A percentile compares a stretch with the other conserved stretches of the same genome.
Conservation (phyloP, 2,888 invertebrate species). For the Lampropteryx suffumata region DNA sequence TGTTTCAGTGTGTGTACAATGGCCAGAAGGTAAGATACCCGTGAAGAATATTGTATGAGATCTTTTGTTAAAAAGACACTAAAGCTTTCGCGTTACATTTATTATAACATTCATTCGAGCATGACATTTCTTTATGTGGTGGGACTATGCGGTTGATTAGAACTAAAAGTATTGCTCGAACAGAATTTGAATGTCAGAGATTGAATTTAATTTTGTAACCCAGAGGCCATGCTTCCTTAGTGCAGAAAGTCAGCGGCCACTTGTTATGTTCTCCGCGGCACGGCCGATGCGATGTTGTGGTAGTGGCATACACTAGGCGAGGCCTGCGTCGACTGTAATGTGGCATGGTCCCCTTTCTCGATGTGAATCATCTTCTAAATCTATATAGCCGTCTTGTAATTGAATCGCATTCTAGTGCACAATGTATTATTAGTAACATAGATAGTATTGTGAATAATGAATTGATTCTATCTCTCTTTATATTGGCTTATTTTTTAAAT, state of each 20-base stretch:
- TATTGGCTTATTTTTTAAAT: slow-evolving; percentile 36
- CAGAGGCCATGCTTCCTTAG: too few relatives aligned
- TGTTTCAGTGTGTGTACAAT: slow-evolving; percentile 95
- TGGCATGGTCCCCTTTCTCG: slow-evolving; percentile 60
- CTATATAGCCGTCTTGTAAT: slow-evolving; percentile 47
- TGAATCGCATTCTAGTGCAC: slow-evolving; percentile 59
- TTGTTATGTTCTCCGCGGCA: slow-evolving; percentile 37
- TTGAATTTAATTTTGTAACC: slow-evolving; percentile 57
- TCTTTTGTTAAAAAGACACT: slow-evolving; percentile 50
- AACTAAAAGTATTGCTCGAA: slow-evolving; percentile 61
- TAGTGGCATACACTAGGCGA: slow-evolving; percentile 29
- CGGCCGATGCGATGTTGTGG: slow-evolving; percentile 39
- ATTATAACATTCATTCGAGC: slow-evolving; percentile 76
- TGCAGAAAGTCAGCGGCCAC: slow-evolving; percentile 25
- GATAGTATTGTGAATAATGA: slow-evolving; percentile 52
- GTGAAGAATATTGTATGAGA: slow-evolving; percentile 44
- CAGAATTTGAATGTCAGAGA: slow-evolving; percentile 58
- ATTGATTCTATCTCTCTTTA: slow-evolving; percentile 36
- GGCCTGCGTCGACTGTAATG: slow-evolving; percentile 50
- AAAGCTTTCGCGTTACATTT: slow-evolving; percentile 72
- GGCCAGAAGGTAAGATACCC: slow-evolving; percentile 91
- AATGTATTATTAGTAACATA: slow-evolving; percentile 50
- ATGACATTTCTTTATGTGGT: slow-evolving; percentile 75
- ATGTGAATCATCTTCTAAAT: slow-evolving; percentile 56
- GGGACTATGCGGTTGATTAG: slow-evolving; percentile 70